A percentile compares a stretch with the other conserved stretches of the same genome.
These are phyloP conservation scores for Gallinago stenura DNA, from an alignment of 2,797 vertebrate species.

Conservation along the genomic window DNA sequence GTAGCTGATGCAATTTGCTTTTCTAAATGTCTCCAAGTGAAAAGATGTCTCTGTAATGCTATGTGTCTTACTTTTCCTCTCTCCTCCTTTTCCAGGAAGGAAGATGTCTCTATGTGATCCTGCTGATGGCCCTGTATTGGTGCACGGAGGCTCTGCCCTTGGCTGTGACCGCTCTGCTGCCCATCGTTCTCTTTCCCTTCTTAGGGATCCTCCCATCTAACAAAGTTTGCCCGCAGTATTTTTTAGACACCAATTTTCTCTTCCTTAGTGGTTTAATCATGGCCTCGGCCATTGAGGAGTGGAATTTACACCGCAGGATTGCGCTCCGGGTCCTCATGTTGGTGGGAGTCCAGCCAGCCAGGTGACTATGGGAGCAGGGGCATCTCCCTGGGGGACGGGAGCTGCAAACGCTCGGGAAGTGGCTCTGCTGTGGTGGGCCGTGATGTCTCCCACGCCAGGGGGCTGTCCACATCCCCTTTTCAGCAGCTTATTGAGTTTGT, in stretches of 20 bases:
- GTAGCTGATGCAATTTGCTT: background rate
- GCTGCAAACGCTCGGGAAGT: accelerated
- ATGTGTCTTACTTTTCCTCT: background rate
- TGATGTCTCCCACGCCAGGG: background rate
- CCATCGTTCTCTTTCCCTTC: constrained; percentile 93
- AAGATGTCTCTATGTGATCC: constrained; percentile 93
- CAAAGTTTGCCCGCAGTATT: constrained; percentile 93
- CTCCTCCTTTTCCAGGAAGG: constrained; percentile 86
- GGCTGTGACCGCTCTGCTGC: constrained; percentile 93
- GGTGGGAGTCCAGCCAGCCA: constrained; percentile 92
- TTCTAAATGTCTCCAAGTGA: background rate
- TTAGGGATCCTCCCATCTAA: constrained; percentile 91
- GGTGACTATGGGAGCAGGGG: constrained; percentile 79
- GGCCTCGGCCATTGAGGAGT: constrained; percentile 95
- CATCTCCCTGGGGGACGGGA: background rate
- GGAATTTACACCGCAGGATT: constrained; percentile 94
- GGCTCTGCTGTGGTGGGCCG: background rate
- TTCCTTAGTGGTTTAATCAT: constrained; percentile 95
- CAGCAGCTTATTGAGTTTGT: background rate
- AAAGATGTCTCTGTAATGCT: background rate
- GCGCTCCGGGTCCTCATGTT: constrained; percentile 91
- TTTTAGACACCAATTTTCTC: constrained; percentile 96
- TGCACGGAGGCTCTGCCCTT: constrained; percentile 96
- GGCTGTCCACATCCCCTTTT: background rate
- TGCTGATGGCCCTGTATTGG: constrained; percentile 95